phyloP scores from a whole-genome alignment of 2,113 vertebrate species.

The Chloebia gouldiae region DNA sequence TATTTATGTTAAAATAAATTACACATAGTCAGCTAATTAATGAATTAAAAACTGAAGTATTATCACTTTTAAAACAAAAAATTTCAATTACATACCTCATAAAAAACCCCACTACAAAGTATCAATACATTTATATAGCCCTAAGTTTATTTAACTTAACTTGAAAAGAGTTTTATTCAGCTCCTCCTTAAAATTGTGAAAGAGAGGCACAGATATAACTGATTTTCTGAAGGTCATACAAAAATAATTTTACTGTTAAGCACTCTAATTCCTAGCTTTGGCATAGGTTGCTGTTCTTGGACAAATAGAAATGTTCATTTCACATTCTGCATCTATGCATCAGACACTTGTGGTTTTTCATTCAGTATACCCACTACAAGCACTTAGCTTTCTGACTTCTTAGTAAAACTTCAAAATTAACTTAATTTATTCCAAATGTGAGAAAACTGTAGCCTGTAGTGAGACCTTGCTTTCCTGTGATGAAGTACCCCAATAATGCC shows the following conservation, averaged over 20 bases:
- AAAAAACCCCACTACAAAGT: not conserved
- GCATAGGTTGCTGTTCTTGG: not conserved
- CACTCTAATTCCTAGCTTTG: not conserved
- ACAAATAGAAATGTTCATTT: not conserved
- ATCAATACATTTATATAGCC: not conserved
- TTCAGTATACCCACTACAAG: not conserved
- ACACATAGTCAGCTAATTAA: not conserved
- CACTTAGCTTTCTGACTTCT: not conserved
- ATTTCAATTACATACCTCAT: not conserved
- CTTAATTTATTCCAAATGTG: not conserved
- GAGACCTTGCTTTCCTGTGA: not conserved
- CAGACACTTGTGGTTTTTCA: not conserved
- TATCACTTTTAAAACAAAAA: not conserved
- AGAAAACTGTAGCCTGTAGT: not conserved
- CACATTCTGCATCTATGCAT: not conserved
- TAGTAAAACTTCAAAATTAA: not conserved
- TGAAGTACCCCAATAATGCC: not conserved
- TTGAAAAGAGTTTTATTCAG: not conserved
- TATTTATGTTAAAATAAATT: conserved; percentile 58
- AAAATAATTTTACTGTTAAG: not conserved
- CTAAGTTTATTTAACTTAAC: not conserved
- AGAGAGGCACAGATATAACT: not conserved
- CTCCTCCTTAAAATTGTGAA: not conserved
- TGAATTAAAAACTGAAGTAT: not conserved
- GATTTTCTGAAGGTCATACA: not conserved